Evolutionary conservation across 2,888 invertebrate genomes (phyloP).

Genomic region (Cheiracanthium punctorium): DNA sequence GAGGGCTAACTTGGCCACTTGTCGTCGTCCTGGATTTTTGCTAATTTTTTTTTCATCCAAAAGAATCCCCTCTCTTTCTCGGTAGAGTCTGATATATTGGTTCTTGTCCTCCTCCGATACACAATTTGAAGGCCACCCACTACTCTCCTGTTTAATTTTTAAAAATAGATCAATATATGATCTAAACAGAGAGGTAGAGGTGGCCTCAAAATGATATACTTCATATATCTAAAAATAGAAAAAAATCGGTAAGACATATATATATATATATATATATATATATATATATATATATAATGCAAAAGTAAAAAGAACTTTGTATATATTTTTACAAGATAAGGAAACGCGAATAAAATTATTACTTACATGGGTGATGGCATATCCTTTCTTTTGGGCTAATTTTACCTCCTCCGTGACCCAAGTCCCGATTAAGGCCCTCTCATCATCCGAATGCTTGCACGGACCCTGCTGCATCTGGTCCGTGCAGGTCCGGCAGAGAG

Average conservation of each 20-base stretch:
- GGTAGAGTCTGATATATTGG: too few species aligned
- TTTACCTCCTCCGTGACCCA: not conserved
- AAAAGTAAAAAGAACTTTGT: too few species aligned
- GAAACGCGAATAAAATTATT: too few species aligned
- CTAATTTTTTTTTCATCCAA: not conserved
- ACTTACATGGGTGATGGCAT: not conserved
- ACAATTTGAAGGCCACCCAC: not conserved
- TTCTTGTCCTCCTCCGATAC: not conserved
- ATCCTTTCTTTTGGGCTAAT: not conserved
- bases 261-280: too few species aligned
- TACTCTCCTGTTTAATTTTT: constrained; percentile 21
- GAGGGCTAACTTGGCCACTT: too few species aligned
- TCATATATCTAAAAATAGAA: not conserved
- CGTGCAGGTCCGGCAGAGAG: not conserved
- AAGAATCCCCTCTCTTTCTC: not conserved
- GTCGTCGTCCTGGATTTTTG: too few species aligned
- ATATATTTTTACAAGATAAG: too few species aligned
- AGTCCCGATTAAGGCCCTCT: not conserved
- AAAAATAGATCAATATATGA: too few species aligned
- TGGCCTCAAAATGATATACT: not conserved
- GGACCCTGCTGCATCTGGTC: too few species aligned
- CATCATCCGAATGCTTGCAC: not conserved
- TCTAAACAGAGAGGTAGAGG: not conserved
- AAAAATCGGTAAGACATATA: too few species aligned
- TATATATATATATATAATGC: too few species aligned